phyloP scores from a whole-genome alignment of 2,888 invertebrate genomes.

The Coremacera marginata region DNA sequence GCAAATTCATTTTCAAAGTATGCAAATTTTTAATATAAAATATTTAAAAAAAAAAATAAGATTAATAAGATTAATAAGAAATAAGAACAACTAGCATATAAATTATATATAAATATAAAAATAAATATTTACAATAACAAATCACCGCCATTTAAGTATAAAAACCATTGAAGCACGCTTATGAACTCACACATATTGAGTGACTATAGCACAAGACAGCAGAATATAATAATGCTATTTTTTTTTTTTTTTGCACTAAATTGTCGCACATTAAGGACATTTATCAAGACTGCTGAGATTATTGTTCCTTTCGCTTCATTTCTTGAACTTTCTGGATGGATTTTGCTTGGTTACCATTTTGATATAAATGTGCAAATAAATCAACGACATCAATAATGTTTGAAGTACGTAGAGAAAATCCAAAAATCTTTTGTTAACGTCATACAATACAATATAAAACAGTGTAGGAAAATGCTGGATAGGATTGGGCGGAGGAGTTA shows the following conservation, averaged over 20 bases:
- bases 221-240: background rate
- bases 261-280: constrained; percentile 25
- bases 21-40: too few species aligned
- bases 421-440: constrained; percentile 2
- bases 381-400: constrained; percentile 29
- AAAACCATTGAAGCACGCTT: background rate
- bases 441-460: background rate
- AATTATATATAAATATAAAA: too few species aligned
- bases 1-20: too few species aligned
- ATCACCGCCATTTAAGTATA: background rate
- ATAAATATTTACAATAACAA: too few species aligned
- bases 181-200: background rate
- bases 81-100: too few species aligned
- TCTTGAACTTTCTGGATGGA: background rate
- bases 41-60: too few species aligned
- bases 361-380: constrained; percentile 31
- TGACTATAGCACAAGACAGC: background rate
- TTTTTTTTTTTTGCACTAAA: too few species aligned
- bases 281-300: constrained; percentile 14
- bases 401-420: background rate
- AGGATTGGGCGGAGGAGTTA: background rate
- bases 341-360: constrained; percentile 1
- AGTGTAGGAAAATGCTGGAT: background rate
- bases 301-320: background rate
- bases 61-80: too few species aligned